Conservation (phyloP, 2,888 invertebrate genomes). For the Aspidiotus destructor region DNA sequence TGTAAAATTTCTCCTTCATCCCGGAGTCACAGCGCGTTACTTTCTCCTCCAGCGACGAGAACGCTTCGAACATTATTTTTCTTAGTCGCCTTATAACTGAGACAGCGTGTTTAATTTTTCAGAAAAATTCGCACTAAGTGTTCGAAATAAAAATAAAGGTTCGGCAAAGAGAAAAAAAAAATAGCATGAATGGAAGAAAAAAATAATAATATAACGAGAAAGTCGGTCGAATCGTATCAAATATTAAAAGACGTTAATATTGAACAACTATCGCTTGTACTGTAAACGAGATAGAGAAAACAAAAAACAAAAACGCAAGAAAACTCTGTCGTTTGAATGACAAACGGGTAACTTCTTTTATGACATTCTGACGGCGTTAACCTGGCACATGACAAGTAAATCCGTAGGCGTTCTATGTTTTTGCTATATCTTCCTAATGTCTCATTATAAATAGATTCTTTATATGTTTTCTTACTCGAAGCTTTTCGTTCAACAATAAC, state of each 20-base stretch:
- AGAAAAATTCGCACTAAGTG: neutral
- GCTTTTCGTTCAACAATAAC: neutral
- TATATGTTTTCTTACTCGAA: neutral
- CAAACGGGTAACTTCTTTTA: slow-evolving; percentile 22
- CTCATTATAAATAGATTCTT: slow-evolving; percentile 4
- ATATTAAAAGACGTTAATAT: slow-evolving; percentile 1
- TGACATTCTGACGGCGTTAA: slow-evolving; percentile 28
- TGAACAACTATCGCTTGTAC: neutral
- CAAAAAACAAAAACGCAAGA: no score
- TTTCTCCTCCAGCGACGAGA: no score
- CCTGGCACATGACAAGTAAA: slow-evolving; percentile 29
- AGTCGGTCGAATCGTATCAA: neutral
- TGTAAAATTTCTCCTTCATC: no score
- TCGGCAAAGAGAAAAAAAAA: neutral
- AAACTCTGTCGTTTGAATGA: slow-evolving; percentile 15
- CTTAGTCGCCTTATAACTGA: no score
- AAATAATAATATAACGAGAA: slow-evolving; percentile 2
- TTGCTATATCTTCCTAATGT: slow-evolving; percentile 3
- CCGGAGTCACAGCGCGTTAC: no score
- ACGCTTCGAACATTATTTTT: no score
- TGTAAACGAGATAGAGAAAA: neutral
- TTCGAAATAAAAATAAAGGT: neutral
- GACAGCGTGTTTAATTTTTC: neutral
- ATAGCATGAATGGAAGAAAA: neutral
- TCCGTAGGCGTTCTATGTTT: neutral